phyloP scores from a whole-genome alignment of 2,888 invertebrate species.

The Leptopilina drosophilae region DNA sequence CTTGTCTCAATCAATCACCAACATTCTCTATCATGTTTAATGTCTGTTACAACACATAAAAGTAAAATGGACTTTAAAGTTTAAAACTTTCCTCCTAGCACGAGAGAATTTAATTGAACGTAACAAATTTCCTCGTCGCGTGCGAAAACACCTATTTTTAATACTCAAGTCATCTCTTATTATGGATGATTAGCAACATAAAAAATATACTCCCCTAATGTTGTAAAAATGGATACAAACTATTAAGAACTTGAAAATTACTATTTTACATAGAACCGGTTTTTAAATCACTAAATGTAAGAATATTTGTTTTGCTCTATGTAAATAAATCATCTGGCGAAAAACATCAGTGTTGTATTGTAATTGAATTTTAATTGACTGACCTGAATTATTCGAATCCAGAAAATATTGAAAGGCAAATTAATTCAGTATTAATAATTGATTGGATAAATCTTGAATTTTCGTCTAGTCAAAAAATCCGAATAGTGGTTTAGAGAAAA shows the following conservation, averaged over 20 bases:
- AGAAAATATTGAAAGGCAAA: too few relatives aligned
- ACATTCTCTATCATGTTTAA: neutral
- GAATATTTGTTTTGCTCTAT: too few relatives aligned
- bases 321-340: too few relatives aligned
- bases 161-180: neutral
- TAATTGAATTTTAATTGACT: too few relatives aligned
- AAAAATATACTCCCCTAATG: neutral
- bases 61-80: constrained; percentile 23
- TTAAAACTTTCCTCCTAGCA: constrained; percentile 5
- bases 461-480: too few relatives aligned
- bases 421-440: too few relatives aligned
- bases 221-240: neutral
- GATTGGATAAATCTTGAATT: too few relatives aligned
- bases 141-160: constrained; percentile 6
- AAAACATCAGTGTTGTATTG: too few relatives aligned
- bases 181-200: neutral
- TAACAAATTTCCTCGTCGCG: constrained; percentile 21
- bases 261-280: too few relatives aligned
- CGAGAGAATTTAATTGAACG: constrained; percentile 32
- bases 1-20: neutral
- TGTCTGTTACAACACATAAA: constrained; percentile 1
- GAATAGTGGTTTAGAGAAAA: too few relatives aligned
- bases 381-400: too few relatives aligned
- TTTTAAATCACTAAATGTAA: too few relatives aligned
- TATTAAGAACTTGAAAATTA: neutral